phyloP scores from a whole-genome alignment of 2,888 invertebrate genomes.

The Dasypogon diadema region DNA sequence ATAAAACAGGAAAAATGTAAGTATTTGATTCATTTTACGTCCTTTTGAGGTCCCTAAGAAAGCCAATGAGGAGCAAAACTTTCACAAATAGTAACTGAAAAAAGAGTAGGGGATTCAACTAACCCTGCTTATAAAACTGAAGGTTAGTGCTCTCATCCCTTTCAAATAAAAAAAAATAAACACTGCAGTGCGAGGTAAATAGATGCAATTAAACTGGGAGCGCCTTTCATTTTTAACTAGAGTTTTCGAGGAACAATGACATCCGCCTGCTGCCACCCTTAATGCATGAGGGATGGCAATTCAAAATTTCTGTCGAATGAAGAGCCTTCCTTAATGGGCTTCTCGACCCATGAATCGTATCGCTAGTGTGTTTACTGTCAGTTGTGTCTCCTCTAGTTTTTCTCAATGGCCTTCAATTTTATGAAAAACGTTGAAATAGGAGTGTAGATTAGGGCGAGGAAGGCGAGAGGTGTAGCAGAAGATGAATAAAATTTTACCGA shows the following conservation, averaged over 20 bases:
- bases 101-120: not conserved
- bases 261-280: not conserved
- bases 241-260: constrained; percentile 6
- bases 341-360: constrained; percentile 5
- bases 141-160: not conserved
- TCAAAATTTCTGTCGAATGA: constrained; percentile 26
- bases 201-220: constrained; percentile 39
- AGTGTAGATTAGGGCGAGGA: not conserved
- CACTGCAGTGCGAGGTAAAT: constrained; percentile 36
- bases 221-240: constrained; percentile 40
- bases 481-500: not conserved
- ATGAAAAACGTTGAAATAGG: constrained; percentile 3
- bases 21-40: not conserved
- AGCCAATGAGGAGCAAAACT: not conserved
- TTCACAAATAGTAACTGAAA: constrained; percentile 37
- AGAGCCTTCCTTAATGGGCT: constrained; percentile 10
- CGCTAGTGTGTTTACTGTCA: constrained; percentile 2
- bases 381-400: constrained; percentile 10
- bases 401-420: constrained; percentile 47
- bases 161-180: not conserved
- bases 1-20: constrained; percentile 4
- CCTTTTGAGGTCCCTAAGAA: not conserved
- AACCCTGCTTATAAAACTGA: not conserved
- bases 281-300: constrained; percentile 2
- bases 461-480: too few relatives aligned